These are phyloP conservation scores for Hypselothyrea guttata DNA, from an alignment of 2,888 invertebrate species.

Conservation along the genomic window DNA sequence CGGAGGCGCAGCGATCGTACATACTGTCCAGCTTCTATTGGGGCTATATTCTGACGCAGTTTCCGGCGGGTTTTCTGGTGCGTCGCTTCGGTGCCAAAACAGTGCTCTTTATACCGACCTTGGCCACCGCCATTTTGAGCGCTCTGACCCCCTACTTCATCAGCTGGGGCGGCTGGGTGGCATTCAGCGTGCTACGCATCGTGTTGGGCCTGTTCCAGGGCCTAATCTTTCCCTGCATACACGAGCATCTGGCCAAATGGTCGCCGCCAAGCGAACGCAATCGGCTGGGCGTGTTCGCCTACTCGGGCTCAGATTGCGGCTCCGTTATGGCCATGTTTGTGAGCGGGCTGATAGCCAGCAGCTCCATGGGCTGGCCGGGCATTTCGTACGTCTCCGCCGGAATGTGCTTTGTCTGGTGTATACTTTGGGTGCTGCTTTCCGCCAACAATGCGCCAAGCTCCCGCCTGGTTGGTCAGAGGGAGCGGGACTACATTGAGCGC, in stretches of 20 bases:
- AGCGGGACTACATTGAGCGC: constrained; percentile 84
- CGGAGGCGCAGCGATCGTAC: constrained; percentile 83
- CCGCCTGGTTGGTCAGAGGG: constrained; percentile 83
- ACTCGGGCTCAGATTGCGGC: constrained; percentile 86
- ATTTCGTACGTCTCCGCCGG: constrained; percentile 85
- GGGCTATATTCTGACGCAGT: constrained; percentile 87
- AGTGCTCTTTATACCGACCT: constrained; percentile 84
- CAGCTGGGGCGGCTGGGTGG: constrained; percentile 84
- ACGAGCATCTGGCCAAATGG: constrained; percentile 87
- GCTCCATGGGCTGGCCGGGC: constrained; percentile 85
- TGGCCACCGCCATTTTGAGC: constrained; percentile 86
- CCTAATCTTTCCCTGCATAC: constrained; percentile 85
- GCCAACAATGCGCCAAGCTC: constrained; percentile 85
- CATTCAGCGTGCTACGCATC: constrained; percentile 84
- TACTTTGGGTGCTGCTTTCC: constrained; percentile 84
- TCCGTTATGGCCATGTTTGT: constrained; percentile 85
- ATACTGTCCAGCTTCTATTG: constrained; percentile 89
- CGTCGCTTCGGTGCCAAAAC: constrained; percentile 87
- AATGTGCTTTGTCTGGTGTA: constrained; percentile 83
- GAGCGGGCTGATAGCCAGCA: constrained; percentile 85
- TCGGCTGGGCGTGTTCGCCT: constrained; percentile 83
- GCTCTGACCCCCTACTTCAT: constrained; percentile 87
- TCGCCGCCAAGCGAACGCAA: constrained; percentile 86
- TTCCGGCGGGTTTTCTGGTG: constrained; percentile 86
- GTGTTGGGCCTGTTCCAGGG: constrained; percentile 87